Evolutionary conservation across 2,888 invertebrate genomes (phyloP).

Genomic region (Lepidochitona cinerea): DNA sequence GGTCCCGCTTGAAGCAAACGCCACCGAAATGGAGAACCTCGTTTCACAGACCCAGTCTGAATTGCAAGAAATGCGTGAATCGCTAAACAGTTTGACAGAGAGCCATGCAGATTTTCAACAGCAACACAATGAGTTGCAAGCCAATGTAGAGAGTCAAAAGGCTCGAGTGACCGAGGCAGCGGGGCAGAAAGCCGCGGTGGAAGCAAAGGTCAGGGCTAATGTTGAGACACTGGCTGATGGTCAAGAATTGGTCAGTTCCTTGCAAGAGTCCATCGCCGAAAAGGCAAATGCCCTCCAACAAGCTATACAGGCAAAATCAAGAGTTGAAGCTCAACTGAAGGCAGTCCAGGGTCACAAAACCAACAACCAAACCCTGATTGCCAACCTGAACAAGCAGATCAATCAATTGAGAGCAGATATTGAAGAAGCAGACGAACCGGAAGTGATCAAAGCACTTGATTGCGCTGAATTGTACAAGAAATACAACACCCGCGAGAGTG

Average conservation of each 20-base stretch:
- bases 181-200: no score
- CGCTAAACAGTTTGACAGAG: not conserved
- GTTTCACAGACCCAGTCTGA: not conserved
- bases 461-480: not conserved
- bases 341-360: not conserved
- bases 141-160: no score
- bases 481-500: not conserved
- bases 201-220: not conserved
- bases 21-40: not conserved
- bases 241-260: not conserved
- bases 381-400: not conserved
- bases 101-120: not conserved
- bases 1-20: not conserved
- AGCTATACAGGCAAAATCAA: not conserved
- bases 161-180: no score
- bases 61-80: not conserved
- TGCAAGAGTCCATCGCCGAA: not conserved
- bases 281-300: not conserved
- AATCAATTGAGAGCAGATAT: not conserved
- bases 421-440: not conserved
- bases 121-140: not conserved
- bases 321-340: not conserved
- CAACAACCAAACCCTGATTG: not conserved
- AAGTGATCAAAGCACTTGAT: constrained; percentile 1
- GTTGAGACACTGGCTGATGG: not conserved